phyloP scores from a whole-genome alignment of 2,888 invertebrate genomes.

The Cryptocephalus primarius region DNA sequence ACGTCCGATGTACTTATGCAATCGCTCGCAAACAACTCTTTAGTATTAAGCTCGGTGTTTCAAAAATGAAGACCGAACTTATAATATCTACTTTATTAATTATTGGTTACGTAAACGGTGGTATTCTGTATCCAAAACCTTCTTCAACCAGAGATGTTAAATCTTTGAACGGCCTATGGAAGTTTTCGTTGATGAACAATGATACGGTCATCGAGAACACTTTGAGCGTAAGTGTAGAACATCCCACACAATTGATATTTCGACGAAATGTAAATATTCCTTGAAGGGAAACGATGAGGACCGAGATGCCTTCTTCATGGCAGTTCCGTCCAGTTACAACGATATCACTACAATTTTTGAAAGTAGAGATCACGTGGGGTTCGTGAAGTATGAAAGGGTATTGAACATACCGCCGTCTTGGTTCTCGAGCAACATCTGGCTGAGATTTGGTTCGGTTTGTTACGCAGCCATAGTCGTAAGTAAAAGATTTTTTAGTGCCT shows the following conservation, averaged over 20 bases:
- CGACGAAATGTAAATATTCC: no score
- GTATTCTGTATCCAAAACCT: conserved; percentile 2
- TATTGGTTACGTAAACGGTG: not conserved
- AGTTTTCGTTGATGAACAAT: conserved; percentile 35
- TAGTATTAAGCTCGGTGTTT: no score
- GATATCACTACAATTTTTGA: conserved; percentile 74
- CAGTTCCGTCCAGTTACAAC: conserved; percentile 91
- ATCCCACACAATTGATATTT: no score
- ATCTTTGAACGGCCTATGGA: not conserved
- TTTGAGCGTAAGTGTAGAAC: not conserved
- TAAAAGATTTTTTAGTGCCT: conserved; percentile 9
- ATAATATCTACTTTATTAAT: no score
- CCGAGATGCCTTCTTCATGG: conserved; percentile 66
- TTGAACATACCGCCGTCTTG: conserved; percentile 72
- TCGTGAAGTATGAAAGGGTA: conserved; percentile 85
- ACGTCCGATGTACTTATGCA: no score
- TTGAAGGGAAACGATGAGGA: no score
- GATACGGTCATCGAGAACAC: not conserved
- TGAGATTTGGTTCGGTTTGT: conserved; percentile 86
- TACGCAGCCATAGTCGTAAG: conserved; percentile 80
- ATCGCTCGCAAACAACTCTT: no score
- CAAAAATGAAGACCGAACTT: no score
- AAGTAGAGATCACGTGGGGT: conserved; percentile 82
- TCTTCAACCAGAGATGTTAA: not conserved
- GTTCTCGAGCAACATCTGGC: conserved; percentile 58